Base-by-base conservation (phyloP, 2,113 vertebrate species). In the Paracanthobrama guichenoti region DNA sequence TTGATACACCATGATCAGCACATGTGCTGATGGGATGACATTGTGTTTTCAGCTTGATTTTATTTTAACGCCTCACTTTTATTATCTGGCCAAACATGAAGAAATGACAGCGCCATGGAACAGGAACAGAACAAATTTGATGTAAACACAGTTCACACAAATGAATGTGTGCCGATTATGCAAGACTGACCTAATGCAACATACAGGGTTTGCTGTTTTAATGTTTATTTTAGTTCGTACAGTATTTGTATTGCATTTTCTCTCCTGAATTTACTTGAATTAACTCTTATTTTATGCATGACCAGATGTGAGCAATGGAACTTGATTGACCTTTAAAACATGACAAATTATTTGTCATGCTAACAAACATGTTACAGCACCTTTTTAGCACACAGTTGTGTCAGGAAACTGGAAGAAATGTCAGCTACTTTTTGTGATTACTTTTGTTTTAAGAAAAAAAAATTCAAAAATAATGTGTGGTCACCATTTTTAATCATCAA, bases 331-430 rank as follows among this genome's bases (percentile, higher is more conserved):
- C 28, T 31, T 31, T 31, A 31, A 31, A 31, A 31, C 28, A 31
- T 31, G 42, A 46, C 26, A 12, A 35, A 46, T 48, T 26, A n/a
- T 53, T n/a, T n/a, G n/a, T n/a, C n/a, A n/a, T n/a, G n/a, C n/a
- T n/a, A n/a, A n/a, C n/a, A n/a, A n/a, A n/a, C n/a, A n/a, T n/a
- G n/a, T n/a, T n/a, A 53, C 3, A 31, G 74, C n/a, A 53, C 16
- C 11, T 20, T 55, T 31, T 20, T 35, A 11, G 24, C 0, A 20
- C 35, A 1, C 22, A 4, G 14, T 35, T 53, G 73, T 76, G 4
- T 35, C 7, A 22, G 26, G 24, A 59, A 76, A 76, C 48, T 50
- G 22, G 64, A 87, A 86, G 89, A 88, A 85, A 31, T 31, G 12
- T 75, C 24, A 82, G 55, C 18, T n/a, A 71, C 18, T 6, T 42